A percentile compares a stretch with the other conserved stretches of the same genome.
These are phyloP conservation scores for Castor canadensis DNA, from an alignment of 2,113 vertebrate species.

Conservation along the genomic window DNA sequence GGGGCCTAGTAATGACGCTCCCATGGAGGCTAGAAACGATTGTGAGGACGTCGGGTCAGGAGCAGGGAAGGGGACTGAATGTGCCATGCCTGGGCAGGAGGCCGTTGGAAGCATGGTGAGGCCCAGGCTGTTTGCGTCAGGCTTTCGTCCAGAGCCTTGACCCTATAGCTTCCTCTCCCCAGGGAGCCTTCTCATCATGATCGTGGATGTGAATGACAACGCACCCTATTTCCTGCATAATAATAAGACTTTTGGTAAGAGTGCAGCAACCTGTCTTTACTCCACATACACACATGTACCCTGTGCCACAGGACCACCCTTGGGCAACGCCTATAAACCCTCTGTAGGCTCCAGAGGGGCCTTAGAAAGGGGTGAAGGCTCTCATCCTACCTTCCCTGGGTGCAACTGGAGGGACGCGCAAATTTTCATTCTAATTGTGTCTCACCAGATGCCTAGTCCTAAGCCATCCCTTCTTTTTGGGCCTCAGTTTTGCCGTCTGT, in stretches of 20 bases:
- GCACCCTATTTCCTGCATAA: constrained; percentile 84
- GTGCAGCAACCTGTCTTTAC: not conserved
- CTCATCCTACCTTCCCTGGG: not conserved
- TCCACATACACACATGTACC: too few species aligned
- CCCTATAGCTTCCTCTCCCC: not conserved
- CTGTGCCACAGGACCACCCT: not conserved
- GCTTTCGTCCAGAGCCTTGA: not conserved
- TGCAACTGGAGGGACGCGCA: not conserved
- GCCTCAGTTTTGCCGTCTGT: not conserved
- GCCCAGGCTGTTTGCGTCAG: not conserved
- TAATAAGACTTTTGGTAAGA: constrained; percentile 87
- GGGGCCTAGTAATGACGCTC: not conserved
- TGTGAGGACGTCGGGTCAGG: not conserved
- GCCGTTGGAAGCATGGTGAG: not conserved
- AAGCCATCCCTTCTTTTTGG: not conserved
- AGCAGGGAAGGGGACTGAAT: not conserved
- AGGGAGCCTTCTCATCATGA: constrained; percentile 88
- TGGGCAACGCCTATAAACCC: not conserved
- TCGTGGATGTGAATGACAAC: constrained; percentile 93
- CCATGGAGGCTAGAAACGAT: not conserved
- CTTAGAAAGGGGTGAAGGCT: not conserved
- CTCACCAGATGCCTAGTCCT: not conserved
- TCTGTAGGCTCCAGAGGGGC: not conserved
- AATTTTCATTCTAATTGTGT: not conserved
- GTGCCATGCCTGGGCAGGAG: not conserved